Base-by-base conservation (phyloP, 2,888 invertebrate species). In the Eupelmus urozonus region DNA sequence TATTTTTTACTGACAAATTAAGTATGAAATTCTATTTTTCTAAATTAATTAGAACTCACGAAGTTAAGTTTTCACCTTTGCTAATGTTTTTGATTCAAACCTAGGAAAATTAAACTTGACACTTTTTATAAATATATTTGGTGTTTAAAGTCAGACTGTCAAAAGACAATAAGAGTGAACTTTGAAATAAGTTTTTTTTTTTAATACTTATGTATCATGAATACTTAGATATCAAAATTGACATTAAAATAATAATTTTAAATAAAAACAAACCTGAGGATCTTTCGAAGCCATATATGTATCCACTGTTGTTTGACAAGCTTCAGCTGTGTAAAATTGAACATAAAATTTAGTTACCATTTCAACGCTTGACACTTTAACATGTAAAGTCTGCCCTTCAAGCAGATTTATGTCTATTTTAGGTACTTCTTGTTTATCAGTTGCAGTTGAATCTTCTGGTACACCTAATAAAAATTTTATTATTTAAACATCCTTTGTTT, bases 311-410 rank as follows among this genome's bases (percentile, higher is more conserved):
- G 85, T 81, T 45, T 88, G 84, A 70, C 85, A 85, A 4, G 85
- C 83, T 25, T 81, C 82, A 5, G 89, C 90, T 18, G 89, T 88
- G 75, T 90, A 88, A 45, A 92, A 85, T 34, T 90, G 89, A 77
- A 92, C 84, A 75, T 89, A 88, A 82, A 92, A 91, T 78, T 90
- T 90, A 27, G 82, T 82, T 29, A 90, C 84, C 66, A 86, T 88
- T 80, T 90, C 89, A 1, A 92, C 89, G 79, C 86, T 89, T 13
- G 90, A 89, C 7, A 92, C 83, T 78, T 86, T 87, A 1, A 89
- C 91, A 70, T 88, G 81, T 40, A 92, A 85, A 59, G 88, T 88
- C 82, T 92, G 92, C 25, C 90, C 90, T 9, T 86, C 82, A 27
- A 92, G 85, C 1, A 91, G 83, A 53, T 86, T 85, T 69, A 90